Percentiles rank a stretch among this genome's conserved stretches.
phyloP scores from a whole-genome alignment of 2,113 vertebrate species.

The Cranoglanis bouderius region DNA sequence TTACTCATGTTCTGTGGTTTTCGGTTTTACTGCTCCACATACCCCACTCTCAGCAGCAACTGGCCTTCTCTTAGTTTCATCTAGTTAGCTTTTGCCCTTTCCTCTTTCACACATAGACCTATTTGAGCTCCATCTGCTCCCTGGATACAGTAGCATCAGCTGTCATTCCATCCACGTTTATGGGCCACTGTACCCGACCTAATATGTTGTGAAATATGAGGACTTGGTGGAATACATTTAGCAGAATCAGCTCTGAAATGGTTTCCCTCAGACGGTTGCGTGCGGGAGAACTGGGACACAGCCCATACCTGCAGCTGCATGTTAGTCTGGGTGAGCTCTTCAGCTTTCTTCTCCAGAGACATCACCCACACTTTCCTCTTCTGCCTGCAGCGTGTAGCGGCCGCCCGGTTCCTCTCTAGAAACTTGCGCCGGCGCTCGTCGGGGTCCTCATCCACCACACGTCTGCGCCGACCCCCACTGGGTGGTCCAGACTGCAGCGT shows the following conservation, averaged over 20 bases:
- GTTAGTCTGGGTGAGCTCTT: constrained; percentile 99
- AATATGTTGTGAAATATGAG: constrained; percentile 47
- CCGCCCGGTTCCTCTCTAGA: constrained; percentile 95
- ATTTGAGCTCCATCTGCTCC: constrained; percentile 39
- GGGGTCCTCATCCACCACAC: constrained; percentile 94
- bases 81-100: constrained; percentile 32
- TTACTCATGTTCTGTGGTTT: constrained; percentile 1
- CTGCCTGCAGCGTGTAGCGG: constrained; percentile 96
- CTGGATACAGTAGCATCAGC: constrained; percentile 46
- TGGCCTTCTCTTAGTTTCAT: constrained; percentile 23
- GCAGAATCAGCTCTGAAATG: background rate
- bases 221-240: constrained; percentile 1
- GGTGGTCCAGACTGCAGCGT: constrained; percentile 89
- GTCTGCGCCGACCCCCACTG: constrained; percentile 88
- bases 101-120: constrained; percentile 17
- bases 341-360: constrained; percentile 99
- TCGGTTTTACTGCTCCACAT: constrained; percentile 31
- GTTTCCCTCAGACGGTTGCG: background rate
- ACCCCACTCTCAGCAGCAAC: constrained; percentile 25
- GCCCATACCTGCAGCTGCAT: constrained; percentile 96
- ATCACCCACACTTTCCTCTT: constrained; percentile 99
- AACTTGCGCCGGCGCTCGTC: constrained; percentile 97
- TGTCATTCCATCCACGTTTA: constrained; percentile 44
- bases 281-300: background rate
- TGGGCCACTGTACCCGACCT: constrained; percentile 41